Base-by-base conservation (phyloP, 2,888 invertebrate species). In the Ophion ellenae region DNA sequence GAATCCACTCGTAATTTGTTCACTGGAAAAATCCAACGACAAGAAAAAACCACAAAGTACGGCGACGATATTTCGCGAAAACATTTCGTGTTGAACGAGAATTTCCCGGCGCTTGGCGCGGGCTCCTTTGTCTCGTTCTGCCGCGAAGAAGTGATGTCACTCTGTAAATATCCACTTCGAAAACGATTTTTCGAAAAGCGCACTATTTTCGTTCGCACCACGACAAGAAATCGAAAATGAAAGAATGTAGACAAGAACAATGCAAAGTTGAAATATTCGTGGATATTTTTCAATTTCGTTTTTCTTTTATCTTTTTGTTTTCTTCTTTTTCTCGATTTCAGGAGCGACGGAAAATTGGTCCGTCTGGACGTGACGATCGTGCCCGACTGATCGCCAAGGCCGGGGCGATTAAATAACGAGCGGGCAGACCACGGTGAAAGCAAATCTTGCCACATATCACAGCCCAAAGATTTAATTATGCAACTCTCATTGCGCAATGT, bases 361-460 rank as follows among this genome's bases (percentile, higher is more conserved):
- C 45, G 47, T 36, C 67, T 53, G 20, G 69, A 10, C 40, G 28
- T 40, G 53, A 63, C 28, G 74, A 47, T 71, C 64, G 70, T 64
- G 79, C 28, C 57, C 32, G 73, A 86, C 81, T 83, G 57, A 83
- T 83, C 75, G 76, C 79, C 75, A 75, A 75, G 79, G 81, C 85
- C 83, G 67, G 82, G 90, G 40, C 87, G 89, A 90, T 90, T 91
- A 90, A 92, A 92, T 63, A 92, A 92, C 79, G 89, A 89, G 88
- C 87, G 89, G 90, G 89, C 89, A 5, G 17, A 53, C 53, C 53
- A 84, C 86, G 88, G 93, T 93, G 93, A 93, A 93, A 93, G 93
- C 88, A 87, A 90, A 90, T 90, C 90, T 89, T 88, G 87, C 89
- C 88, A 84, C 89, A 89, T 88, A 88, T 89, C 88, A 17, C 14